These are phyloP conservation scores for Linurgus olivaceus DNA, from an alignment of 2,797 vertebrate species.

Conservation along the genomic window DNA sequence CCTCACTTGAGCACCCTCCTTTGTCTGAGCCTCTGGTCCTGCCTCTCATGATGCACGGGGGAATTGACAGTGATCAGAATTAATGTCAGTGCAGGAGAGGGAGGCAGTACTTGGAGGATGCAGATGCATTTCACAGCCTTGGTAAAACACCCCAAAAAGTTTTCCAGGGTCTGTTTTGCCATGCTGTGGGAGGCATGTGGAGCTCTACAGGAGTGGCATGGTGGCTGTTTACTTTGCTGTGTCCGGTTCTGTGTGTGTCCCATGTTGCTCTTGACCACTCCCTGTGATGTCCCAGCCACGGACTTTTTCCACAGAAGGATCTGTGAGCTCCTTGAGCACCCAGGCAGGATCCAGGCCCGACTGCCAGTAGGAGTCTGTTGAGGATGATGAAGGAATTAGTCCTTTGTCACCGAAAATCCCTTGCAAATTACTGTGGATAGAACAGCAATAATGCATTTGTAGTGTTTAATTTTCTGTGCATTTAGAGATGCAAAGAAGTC, in stretches of 20 bases:
- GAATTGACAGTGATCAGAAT: background rate
- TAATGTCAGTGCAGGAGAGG: background rate
- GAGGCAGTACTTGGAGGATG: background rate
- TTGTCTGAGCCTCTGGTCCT: constrained; percentile 1
- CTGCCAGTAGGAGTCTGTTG: background rate
- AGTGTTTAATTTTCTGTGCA: constrained; percentile 52
- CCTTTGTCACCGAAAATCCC: constrained; percentile 12
- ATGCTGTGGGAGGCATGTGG: accelerated
- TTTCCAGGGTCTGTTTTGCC: background rate
- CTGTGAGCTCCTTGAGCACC: background rate
- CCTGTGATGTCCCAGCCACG: background rate
- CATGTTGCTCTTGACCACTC: background rate
- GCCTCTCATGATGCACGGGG: background rate
- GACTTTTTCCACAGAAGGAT: background rate
- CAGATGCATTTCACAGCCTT: background rate
- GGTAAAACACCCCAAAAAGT: background rate
- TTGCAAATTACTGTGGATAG: background rate
- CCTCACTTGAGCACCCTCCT: background rate
- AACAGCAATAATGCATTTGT: constrained; percentile 27
- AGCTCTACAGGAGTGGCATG: background rate
- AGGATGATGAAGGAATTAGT: constrained; percentile 61
- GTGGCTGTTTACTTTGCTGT: background rate
- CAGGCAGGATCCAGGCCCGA: background rate
- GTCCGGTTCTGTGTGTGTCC: background rate
- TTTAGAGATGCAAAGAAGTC: constrained; percentile 56